Percentiles rank a stretch among this genome's conserved stretches.
Evolutionary conservation across 1,140 invertebrate genomes (phyloP).

Genomic region (Mamestra configurata): DNA sequence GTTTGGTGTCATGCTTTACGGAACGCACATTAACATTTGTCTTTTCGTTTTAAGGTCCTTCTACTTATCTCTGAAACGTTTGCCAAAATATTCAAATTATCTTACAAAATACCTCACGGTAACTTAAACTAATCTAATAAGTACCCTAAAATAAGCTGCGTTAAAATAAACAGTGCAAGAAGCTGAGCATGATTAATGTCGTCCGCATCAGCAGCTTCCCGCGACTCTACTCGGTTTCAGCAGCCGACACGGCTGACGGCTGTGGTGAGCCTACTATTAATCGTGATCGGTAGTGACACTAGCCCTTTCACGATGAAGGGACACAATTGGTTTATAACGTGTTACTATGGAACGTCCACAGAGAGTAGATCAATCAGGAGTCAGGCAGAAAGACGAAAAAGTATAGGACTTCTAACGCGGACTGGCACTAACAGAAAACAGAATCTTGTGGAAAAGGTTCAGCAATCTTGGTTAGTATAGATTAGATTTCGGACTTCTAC

Average conservation of each 20-base stretch:
- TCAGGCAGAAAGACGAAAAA: no score
- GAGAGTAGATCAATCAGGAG: no score
- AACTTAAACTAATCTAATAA: neutral
- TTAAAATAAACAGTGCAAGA: conserved; percentile 52
- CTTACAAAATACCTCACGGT: neutral
- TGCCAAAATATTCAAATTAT: no score
- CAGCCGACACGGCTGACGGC: conserved; percentile 27
- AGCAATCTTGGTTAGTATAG: no score
- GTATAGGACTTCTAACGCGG: no score
- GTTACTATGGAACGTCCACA: no score
- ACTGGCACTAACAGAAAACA: no score
- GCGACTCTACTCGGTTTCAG: neutral
- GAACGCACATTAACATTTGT: neutral
- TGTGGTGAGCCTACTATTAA: conserved; percentile 60
- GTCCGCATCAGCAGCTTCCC: conserved; percentile 42
- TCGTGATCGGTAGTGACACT: conserved; percentile 45
- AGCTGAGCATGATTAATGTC: conserved; percentile 61
- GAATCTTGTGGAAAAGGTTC: no score
- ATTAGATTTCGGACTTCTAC: no score
- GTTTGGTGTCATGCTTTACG: neutral
- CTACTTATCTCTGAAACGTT: neutral
- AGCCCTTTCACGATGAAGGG: neutral
- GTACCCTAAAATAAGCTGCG: neutral
- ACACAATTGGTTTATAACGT: no score
- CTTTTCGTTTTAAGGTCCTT: neutral